Conservation (phyloP, 2,113 vertebrate species). For the Hypanus sabinus region DNA sequence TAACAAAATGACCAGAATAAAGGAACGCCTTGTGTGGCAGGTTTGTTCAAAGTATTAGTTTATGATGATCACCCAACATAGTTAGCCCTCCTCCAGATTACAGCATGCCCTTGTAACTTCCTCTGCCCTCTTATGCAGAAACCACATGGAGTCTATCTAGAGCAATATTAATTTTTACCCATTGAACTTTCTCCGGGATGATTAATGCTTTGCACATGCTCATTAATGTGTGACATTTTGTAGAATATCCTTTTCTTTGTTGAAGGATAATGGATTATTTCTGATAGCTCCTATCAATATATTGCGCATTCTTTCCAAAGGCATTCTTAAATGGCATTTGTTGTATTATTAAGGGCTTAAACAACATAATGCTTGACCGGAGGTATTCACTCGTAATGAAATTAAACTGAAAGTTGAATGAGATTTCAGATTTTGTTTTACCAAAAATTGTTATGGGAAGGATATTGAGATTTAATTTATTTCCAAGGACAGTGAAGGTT, state of each 20-base stretch:
- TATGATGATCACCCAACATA: background rate
- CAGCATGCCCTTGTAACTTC: background rate
- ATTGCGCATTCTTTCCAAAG: background rate
- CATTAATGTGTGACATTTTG: slow-evolving; percentile 11
- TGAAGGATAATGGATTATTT: slow-evolving; percentile 9
- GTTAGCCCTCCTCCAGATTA: background rate
- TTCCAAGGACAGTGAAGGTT: background rate
- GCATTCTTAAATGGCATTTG: background rate
- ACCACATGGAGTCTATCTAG: background rate
- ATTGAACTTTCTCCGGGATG: background rate
- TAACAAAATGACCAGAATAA: background rate
- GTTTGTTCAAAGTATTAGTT: background rate
- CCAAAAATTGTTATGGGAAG: background rate
- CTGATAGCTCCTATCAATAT: background rate
- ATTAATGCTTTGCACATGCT: background rate
- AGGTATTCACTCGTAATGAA: background rate
- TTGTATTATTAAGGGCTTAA: background rate
- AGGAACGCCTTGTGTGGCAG: too few relatives aligned
- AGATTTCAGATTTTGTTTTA: background rate
- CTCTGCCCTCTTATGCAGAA: background rate
- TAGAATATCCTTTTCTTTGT: background rate
- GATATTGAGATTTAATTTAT: background rate
- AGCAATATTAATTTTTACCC: background rate
- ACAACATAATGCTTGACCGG: background rate
- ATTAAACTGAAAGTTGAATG: background rate